phyloP scores from a whole-genome alignment of 2,797 vertebrate genomes.

The Lithobates sylvaticus region DNA sequence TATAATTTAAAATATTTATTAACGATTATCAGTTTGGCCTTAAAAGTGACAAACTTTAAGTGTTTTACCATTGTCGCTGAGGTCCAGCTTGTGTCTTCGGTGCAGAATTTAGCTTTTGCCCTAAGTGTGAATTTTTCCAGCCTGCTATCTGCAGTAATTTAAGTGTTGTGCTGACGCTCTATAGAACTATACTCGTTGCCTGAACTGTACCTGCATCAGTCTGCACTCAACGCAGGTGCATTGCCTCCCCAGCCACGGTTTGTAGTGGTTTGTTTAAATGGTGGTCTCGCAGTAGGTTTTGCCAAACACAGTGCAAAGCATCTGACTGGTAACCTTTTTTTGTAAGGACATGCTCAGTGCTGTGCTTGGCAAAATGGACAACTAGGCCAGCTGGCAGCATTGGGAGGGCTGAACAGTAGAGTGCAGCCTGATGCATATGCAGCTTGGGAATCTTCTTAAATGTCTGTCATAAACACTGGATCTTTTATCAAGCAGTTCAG shows the following conservation, averaged over 20 bases:
- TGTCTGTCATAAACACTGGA: neutral
- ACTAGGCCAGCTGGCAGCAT: neutral
- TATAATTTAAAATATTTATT: constrained; percentile 38
- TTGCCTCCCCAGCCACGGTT: neutral
- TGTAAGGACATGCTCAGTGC: too few species aligned
- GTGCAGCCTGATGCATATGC: neutral
- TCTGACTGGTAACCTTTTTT: too few species aligned
- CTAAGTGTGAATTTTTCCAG: neutral
- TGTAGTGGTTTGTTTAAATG: too few species aligned
- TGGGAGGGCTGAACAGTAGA: too few species aligned
- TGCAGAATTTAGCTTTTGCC: neutral
- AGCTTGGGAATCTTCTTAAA: too few species aligned
- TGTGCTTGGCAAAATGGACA: too few species aligned
- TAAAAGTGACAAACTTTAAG: constrained; percentile 3
- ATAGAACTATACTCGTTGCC: neutral
- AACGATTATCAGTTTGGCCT: neutral
- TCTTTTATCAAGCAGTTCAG: neutral
- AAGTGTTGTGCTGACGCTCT: neutral
- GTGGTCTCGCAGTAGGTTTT: too few species aligned
- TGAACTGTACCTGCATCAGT: neutral
- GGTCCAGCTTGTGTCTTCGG: neutral
- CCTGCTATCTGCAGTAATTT: neutral
- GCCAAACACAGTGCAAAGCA: too few species aligned
- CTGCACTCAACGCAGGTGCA: too few species aligned
- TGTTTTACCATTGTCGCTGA: neutral